Evolutionary conservation across 23 tunicate genomes (phyloP), one percentile per base, ranked within the genome.

Genomic region (Botrylloides violaceus): DNA sequence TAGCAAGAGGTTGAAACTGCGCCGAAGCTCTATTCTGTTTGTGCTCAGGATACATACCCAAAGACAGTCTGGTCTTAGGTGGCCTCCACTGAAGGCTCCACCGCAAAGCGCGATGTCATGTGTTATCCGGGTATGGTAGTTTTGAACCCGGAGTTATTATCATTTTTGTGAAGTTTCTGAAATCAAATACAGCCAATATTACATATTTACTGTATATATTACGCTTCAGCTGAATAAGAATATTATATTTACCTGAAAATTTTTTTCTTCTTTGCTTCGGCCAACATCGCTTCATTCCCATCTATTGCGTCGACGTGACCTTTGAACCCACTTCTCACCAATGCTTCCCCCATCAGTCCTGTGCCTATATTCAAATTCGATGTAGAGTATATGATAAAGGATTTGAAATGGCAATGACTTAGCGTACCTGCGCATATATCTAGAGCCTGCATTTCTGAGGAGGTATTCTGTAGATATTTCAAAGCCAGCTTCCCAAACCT

Each of bases 351-450:
- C 53, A 43, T 43, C 53, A 43, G 15, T 43, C 53, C 53, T 9
- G 53, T 43, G 15, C 53, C 53, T 43, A 15, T 43, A 15, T 7
- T 43, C 12, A 43, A 43, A 7, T 7, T 43, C 15, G 15, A 43
- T 43, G 15, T 7, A 9, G 53, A 7, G 15, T 43, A 7, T 7
- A 43, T 43, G 53, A 43, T 15, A 43, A n/a, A n/a, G n/a, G n/a
- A n/a, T n/a, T n/a, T n/a, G n/a, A n/a, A n/a, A n/a, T n/a, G n/a
- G n/a, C n/a, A n/a, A n/a, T n/a, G n/a, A n/a, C n/a, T n/a, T 47
- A 47, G 19, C 64, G 9, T n/a, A 59, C 64, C 64, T 6, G 30
- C 64, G 19, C 64, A 59, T 7, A 59, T 59, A n/a, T 59, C 64
- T n/a, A 59, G 30, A 23, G 64, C 64, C 27, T 12, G 7, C 27